These are phyloP conservation scores for Delphinus delphis DNA, from an alignment of 2,113 vertebrate genomes.

Conservation along the genomic window DNA sequence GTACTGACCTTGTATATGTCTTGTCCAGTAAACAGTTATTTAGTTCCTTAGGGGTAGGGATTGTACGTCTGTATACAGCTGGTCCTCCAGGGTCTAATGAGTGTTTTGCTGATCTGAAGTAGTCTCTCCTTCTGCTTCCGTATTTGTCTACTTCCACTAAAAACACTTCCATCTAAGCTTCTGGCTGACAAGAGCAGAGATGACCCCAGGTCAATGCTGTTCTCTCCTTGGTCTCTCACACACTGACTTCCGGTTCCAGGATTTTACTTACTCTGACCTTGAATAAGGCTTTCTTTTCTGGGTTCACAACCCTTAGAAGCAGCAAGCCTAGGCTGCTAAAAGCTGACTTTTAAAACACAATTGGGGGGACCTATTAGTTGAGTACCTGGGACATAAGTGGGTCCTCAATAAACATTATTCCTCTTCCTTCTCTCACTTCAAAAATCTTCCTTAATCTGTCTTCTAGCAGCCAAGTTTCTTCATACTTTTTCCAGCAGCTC, in stretches of 20 bases:
- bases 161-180: background rate
- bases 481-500: background rate
- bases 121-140: background rate
- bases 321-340: background rate
- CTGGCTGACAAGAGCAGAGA: background rate
- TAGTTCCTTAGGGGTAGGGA: background rate
- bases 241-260: background rate
- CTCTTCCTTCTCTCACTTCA: background rate
- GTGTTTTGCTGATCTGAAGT: background rate
- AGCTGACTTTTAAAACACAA: slow-evolving; percentile 34
- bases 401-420: background rate
- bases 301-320: background rate
- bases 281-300: background rate
- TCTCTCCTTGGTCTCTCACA: background rate
- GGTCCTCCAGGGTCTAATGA: background rate
- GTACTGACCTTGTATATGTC: background rate
- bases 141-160: background rate
- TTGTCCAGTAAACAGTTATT: background rate
- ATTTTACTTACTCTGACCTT: background rate
- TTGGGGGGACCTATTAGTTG: background rate
- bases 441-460: background rate
- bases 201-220: background rate
- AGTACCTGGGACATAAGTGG: background rate
- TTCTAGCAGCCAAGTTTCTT: background rate
- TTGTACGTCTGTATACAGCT: background rate